Conservation (phyloP, 35 echinoderm and acorn worm species). For the Hemicentrotus pulcherrimus region DNA sequence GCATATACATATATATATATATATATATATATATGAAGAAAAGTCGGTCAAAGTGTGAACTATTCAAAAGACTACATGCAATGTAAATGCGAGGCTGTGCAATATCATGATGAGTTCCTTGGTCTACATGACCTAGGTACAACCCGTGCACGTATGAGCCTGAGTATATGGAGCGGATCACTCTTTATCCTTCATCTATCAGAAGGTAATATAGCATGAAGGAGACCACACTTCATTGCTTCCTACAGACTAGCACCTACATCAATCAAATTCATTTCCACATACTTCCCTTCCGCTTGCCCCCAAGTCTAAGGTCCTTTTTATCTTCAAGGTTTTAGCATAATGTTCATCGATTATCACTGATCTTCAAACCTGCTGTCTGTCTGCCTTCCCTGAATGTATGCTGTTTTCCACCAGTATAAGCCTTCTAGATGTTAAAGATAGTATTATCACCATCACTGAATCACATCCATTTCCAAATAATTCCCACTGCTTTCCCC, state of each 20-base stretch:
- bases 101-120: too few species aligned
- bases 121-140: background rate
- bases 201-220: background rate
- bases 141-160: background rate
- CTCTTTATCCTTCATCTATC: background rate
- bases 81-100: too few species aligned
- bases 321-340: background rate
- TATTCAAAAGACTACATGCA: too few species aligned
- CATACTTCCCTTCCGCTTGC: background rate
- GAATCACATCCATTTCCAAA: too few species aligned
- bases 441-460: background rate
- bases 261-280: background rate
- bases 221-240: background rate
- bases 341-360: background rate
- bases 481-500: too few species aligned
- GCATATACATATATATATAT: too few species aligned
- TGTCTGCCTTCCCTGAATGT: background rate
- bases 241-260: background rate
- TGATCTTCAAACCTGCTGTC: background rate
- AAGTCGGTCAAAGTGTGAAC: too few species aligned
- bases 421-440: background rate
- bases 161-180: background rate
- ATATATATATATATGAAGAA: too few species aligned
- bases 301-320: background rate
- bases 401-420: background rate